Evolutionary conservation across 2,888 invertebrate genomes (phyloP), one percentile per base, ranked within the genome.

Genomic region (Subacronicta megacephala): DNA sequence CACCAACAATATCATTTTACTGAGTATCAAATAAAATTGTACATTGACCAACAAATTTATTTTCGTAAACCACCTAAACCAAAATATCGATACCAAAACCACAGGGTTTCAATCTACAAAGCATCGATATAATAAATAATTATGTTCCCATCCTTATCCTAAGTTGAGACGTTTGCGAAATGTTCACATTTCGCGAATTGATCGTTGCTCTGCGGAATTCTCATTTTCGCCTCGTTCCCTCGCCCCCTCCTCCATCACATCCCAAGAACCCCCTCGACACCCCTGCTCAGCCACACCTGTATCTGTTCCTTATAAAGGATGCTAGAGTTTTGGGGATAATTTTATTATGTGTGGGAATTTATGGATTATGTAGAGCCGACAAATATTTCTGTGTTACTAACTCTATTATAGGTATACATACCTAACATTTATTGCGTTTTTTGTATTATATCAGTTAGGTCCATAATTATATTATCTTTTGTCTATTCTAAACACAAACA

Each of bases 111-210:
- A 35, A n/a, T 41, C 15, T 7, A 10, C 1, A 36, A 41, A 23
- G 3, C 0, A 37, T 71, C 50, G 57, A 66, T 56, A 58, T 12
- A 26, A 26, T 9, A 9, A 31, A 31, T 31, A 31, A n/a, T n/a
- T 6, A 31, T 9, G 26, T 1, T 0, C 62, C 66, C 77, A 68
- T 79, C 75, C 71, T 84, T 84, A 52, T 9, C 10, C 63, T 79
- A 94, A 94, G 93, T 93, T 93, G 93, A 93, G 93, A 94, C 93
- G 93, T 93, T 93, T 90, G 85, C 93, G 93, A 92, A 93, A 93
- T 93, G 93, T 93, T 85, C 84, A 94, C 91, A 92, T 94, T 94
- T 93, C 89, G 83, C 88, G 91, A 91, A 93, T 91, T 92, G 93
- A 92, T 92, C 92, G 90, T 85, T 84, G 85, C 84, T 80, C 89